Percentiles rank a stretch among this genome's conserved stretches.
phyloP scores from a whole-genome alignment of 23 tunicate species.

The Oikopleura albicans region DNA sequence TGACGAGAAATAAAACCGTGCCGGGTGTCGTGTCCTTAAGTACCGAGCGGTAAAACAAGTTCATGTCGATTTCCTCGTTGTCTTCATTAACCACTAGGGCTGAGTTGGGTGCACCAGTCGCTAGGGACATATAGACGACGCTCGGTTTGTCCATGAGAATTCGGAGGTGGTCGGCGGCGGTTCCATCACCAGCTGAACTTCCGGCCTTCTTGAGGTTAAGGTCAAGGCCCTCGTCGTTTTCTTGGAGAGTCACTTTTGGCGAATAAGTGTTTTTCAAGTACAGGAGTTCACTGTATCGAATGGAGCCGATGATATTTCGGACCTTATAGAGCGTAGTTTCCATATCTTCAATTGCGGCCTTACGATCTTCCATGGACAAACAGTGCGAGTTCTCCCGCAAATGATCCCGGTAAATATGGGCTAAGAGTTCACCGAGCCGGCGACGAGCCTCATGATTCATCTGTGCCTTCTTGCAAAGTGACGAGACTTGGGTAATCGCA shows the following conservation, averaged over 20 bases:
- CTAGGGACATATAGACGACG: slow-evolving; percentile 6
- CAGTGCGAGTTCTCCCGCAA: background rate
- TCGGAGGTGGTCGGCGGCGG: background rate
- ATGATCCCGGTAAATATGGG: slow-evolving; percentile 11
- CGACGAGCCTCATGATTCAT: slow-evolving; percentile 14
- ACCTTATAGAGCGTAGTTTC: slow-evolving; percentile 7
- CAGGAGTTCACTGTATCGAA: background rate
- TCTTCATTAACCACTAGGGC: background rate
- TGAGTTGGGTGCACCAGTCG: slow-evolving; percentile 4
- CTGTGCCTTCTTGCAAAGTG: background rate
- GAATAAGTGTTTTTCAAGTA: slow-evolving; percentile 6
- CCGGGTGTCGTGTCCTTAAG: slow-evolving; percentile 12
- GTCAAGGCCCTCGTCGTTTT: background rate
- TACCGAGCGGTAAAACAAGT: background rate
- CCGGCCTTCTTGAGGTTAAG: background rate
- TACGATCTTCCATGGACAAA: background rate
- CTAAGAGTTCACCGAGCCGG: background rate
- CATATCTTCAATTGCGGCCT: slow-evolving; percentile 16
- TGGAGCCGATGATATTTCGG: slow-evolving; percentile 11
- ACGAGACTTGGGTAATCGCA: background rate
- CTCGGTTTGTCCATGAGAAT: background rate
- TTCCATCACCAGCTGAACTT: background rate
- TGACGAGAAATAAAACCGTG: background rate
- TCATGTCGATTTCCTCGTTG: background rate
- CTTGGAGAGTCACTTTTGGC: background rate